Evolutionary conservation across 2,888 invertebrate genomes (phyloP), one percentile per base, ranked within the genome.

Genomic region (Prosapia bicincta): DNA sequence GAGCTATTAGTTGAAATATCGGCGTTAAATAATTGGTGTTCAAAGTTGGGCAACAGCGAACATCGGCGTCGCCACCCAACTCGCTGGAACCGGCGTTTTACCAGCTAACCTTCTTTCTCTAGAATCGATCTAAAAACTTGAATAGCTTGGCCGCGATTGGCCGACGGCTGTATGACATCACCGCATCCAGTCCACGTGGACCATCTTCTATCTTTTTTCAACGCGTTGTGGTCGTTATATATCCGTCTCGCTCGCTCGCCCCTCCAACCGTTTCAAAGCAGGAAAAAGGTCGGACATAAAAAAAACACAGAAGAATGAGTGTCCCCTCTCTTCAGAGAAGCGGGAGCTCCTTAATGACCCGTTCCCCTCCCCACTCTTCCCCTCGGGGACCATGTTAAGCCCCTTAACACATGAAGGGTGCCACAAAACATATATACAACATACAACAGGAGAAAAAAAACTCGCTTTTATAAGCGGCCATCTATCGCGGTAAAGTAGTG

Each of bases 341-440:
- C 77, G 74, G 68, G 71, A 72, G 74, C 76, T 72, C 76, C 78
- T 78, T 78, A 78, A 78, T 78, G 78, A 78, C 78, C 78, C 78
- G 70, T 76, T 70, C 32, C 72, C 73, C 68, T 68, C 38, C 70
- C 38, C 68, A 7, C 69, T 30, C 26, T 30, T 24, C 54, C 54
- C 54, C 54, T 54, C 13, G 66, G 69, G 69, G 30, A n/a, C 72
- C 76, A 71, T 69, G 76, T 76, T 76, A 76, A 76, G 76, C 68
- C 76, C 76, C 68, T 78, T 78, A 78, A 77, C 78, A 77, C 78
- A 76, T 76, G 76, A 77, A 78, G 78, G 77, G 78, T 78, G 78
- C 78, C 78, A 77, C 78, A 78, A 78, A 78, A 78, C 78, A 76
- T 78, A 78, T 78, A 78, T 77, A 78, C 77, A 77, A 76, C 76